Base-by-base conservation (phyloP, 2,797 vertebrate species). In the Urocyon cinereoargenteus region DNA sequence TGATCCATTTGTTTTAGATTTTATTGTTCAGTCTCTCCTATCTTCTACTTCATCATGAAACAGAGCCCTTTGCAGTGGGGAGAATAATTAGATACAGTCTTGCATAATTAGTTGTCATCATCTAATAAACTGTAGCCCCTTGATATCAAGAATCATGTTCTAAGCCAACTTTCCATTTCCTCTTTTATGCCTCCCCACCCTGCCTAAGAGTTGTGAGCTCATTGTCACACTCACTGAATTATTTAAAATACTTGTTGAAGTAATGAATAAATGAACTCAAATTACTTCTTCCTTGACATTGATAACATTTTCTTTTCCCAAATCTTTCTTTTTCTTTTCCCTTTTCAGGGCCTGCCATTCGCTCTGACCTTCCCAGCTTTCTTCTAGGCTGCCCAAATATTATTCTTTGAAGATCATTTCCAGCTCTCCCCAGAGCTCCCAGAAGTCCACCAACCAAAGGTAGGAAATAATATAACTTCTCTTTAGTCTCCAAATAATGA, bases 271-370 rank as follows among this genome's bases (percentile, higher is more conserved):
- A 72, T 31, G 49, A 92, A 84, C 55, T 78, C n/a, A 26, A 68
- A 51, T 24, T 51, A 28, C 45, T 12, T 81, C 95, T 91, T 91
- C 82, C 13, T 81, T 75, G 73, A 96, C 14, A 28, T 18, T 36
- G 79, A n/a, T 89, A 36, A 59, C 68, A 26, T 53, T 83, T 57
- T 92, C 66, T 97, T 84, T 92, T 78, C 78, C 81, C 45, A 86
- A 78, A 36, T 4, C 5, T 49, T 24, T 3, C 18, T 92, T 81
- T 85, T 68, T 15, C 75, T 82, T 85, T 77, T 40, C 5, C n/a
- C 57, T 11, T 49, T 28, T n/a, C 55, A 82, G 34, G 5, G 21
- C 13, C 34, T 66, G 3, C 79, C 34, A 26, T 21, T 89, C 6
- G 22, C 81, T 91, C 34, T 86, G 34, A 79, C 14, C 22, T 73